Conservation (phyloP, 2,797 vertebrate genomes). For the Nannoperca obscura region DNA sequence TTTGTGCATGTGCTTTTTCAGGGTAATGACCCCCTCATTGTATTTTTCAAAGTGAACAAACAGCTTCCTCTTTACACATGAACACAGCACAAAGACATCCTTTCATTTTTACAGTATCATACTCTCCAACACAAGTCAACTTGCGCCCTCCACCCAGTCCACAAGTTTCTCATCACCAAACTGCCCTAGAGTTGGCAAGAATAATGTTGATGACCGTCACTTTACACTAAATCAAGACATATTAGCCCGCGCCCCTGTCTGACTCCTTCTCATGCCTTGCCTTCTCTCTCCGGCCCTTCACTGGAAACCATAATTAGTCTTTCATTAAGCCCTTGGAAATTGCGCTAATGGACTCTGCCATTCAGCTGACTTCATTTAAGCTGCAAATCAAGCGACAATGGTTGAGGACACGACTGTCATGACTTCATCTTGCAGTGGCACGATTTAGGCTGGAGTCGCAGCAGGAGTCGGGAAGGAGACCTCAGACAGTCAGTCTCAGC, state of each 20-base stretch:
- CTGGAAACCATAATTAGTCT: conserved; percentile 79
- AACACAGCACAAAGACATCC: conserved; percentile 6
- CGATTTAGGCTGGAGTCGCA: conserved; percentile 61
- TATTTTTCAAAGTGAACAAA: conserved; percentile 13
- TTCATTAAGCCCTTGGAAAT: conserved; percentile 81
- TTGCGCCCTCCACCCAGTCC: conserved; percentile 19
- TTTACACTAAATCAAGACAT: conserved; percentile 73
- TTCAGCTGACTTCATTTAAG: conserved; percentile 76
- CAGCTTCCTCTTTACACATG: conserved; percentile 15
- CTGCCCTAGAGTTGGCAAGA: conserved; percentile 62
- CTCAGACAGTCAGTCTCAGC: conserved; percentile 2
- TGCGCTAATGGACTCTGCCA: conserved; percentile 80
- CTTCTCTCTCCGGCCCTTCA: conserved; percentile 61
- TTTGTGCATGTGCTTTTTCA: conserved; percentile 14
- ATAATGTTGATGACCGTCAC: conserved; percentile 67
- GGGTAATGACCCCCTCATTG: conserved; percentile 11
- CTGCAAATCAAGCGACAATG: conserved; percentile 77
- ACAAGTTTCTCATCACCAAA: conserved; percentile 50
- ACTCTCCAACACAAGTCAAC: conserved; percentile 14
- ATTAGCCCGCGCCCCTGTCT: conserved; percentile 50
- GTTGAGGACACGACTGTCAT: conserved; percentile 63
- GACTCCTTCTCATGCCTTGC: conserved; percentile 47
- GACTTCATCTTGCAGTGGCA: conserved; percentile 68
- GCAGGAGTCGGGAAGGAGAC: conserved; percentile 32
- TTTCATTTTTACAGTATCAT: conserved; percentile 3